Conservation (phyloP, 2,888 invertebrate genomes). For the Eristalis pertinax region DNA sequence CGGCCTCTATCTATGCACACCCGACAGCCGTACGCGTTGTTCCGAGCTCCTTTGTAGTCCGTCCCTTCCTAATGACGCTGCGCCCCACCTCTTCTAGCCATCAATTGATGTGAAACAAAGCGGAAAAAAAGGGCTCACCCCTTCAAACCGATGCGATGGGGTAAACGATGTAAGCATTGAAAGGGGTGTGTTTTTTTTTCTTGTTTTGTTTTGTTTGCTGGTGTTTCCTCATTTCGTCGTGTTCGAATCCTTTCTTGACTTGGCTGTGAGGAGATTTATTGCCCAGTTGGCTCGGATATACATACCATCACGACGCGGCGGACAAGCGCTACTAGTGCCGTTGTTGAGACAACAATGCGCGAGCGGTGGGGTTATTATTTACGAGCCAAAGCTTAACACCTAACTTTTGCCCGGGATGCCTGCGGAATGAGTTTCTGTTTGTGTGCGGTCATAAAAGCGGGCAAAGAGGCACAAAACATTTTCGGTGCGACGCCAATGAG, state of each 20-base stretch:
- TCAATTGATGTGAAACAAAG: slow-evolving; percentile 35
- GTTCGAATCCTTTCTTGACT: neutral
- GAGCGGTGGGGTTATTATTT: neutral
- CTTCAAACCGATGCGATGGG: neutral
- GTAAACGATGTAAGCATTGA: neutral
- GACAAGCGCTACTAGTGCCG: neutral
- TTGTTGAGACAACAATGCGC: neutral
- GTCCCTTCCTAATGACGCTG: slow-evolving; percentile 16
- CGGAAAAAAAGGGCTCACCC: slow-evolving; percentile 25
- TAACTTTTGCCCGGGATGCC: neutral
- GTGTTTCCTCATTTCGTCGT: neutral
- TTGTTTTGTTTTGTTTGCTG: neutral
- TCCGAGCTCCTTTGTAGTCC: slow-evolving; percentile 17
- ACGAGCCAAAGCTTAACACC: neutral
- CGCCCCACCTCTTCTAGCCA: slow-evolving; percentile 5
- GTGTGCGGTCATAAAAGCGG: slow-evolving; percentile 1
- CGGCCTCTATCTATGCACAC: neutral
- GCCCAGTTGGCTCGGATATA: neutral
- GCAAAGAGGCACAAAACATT: neutral
- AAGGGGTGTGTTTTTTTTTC: neutral
- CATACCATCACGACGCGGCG: neutral
- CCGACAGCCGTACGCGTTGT: neutral
- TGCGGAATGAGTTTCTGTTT: neutral
- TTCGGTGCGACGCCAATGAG: neutral
- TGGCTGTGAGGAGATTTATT: neutral